Percentiles rank a stretch among this genome's conserved stretches.
These are phyloP conservation scores for Melanargia galathea DNA, from an alignment of 2,888 invertebrate species.

Conservation along the genomic window DNA sequence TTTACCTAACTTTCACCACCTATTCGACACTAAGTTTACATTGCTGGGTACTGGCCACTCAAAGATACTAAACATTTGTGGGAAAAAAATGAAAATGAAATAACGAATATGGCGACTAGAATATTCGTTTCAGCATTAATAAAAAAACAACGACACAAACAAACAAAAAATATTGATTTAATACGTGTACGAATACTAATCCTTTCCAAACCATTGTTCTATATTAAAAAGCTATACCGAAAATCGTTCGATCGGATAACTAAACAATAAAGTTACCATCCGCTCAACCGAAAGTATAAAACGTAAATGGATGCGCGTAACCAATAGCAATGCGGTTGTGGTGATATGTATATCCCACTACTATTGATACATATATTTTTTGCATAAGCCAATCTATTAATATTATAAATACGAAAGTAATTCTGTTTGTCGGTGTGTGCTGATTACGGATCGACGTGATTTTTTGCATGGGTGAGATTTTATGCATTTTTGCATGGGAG, in stretches of 20 bases:
- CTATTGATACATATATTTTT: not conserved
- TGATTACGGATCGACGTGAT: too few relatives aligned
- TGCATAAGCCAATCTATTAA: too few relatives aligned
- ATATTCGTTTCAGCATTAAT: not conserved
- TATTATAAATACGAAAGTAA: too few relatives aligned
- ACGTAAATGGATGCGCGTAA: not conserved
- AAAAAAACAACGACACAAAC: too few relatives aligned
- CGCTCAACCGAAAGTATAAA: conserved; percentile 2
- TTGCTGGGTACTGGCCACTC: too few relatives aligned
- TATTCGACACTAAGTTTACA: too few relatives aligned
- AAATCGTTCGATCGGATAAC: conserved; percentile 11
- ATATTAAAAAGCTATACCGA: conserved; percentile 13
- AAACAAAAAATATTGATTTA: conserved; percentile 6
- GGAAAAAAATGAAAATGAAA: not conserved
- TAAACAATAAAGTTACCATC: conserved; percentile 11
- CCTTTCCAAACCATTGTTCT: conserved; percentile 14
- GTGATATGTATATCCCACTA: not conserved
- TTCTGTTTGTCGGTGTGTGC: too few relatives aligned
- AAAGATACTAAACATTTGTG: too few relatives aligned
- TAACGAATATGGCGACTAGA: not conserved
- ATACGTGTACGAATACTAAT: conserved; percentile 5
- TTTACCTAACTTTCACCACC: too few relatives aligned
- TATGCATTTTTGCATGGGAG: too few relatives aligned
- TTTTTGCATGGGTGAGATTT: too few relatives aligned
- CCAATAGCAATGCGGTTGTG: not conserved